Conservation (phyloP, 2,888 invertebrate species). For the Amiota communis region DNA sequence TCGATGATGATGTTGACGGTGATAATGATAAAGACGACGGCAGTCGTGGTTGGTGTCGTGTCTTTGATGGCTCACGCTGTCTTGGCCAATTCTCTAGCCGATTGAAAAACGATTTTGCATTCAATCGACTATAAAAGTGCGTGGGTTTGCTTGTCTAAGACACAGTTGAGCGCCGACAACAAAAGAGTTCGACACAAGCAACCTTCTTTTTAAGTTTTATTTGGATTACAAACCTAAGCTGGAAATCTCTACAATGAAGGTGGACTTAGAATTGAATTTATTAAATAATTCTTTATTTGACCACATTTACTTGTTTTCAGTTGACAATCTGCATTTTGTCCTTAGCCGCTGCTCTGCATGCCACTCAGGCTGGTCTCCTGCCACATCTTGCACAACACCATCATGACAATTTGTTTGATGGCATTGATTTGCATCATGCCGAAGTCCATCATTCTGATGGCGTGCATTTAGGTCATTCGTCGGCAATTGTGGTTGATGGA, state of each 20-base stretch:
- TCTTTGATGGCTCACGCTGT: slow-evolving; percentile 43
- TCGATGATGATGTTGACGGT: not conserved
- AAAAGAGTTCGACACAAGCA: slow-evolving; percentile 53
- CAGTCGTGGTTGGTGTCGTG: not conserved
- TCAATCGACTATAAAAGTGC: slow-evolving; percentile 63
- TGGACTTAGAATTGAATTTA: slow-evolving; percentile 38
- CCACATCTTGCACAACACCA: slow-evolving; percentile 55
- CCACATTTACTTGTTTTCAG: slow-evolving; percentile 42
- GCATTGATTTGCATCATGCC: slow-evolving; percentile 40
- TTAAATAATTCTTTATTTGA: slow-evolving; percentile 17
- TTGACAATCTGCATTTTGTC: slow-evolving; percentile 68
- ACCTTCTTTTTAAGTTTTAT: slow-evolving; percentile 50
- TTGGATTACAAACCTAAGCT: slow-evolving; percentile 65
- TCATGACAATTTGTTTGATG: slow-evolving; percentile 57
- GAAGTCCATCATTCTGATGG: slow-evolving; percentile 60
- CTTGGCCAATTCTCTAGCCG: slow-evolving; percentile 48
- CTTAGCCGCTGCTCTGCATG: slow-evolving; percentile 53
- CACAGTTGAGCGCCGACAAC: slow-evolving; percentile 67
- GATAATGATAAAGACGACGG: not conserved
- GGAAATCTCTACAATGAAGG: slow-evolving; percentile 72
- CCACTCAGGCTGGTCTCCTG: slow-evolving; percentile 66
- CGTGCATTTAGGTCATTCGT: slow-evolving; percentile 67
- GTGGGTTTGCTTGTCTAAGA: slow-evolving; percentile 45
- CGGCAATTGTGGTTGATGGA: slow-evolving; percentile 67
- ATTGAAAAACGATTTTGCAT: not conserved